Evolutionary conservation across 2,888 invertebrate species (phyloP), one percentile per base, ranked within the genome.

Genomic region (Drosophila rellima): DNA sequence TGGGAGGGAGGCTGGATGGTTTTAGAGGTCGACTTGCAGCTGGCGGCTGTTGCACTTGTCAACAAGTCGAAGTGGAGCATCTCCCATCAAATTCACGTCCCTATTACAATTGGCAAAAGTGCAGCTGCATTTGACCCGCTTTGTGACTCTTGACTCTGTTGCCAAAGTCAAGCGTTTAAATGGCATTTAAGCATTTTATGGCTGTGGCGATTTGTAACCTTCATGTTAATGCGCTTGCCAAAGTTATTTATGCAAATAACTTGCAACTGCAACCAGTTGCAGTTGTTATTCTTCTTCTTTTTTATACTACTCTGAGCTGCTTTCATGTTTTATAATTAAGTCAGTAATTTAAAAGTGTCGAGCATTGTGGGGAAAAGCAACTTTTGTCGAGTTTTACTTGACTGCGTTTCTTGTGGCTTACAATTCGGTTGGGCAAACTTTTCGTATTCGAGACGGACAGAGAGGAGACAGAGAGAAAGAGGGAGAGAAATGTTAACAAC

Each of bases 281-380:
- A 64, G 51, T 7, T 3, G 3, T 26, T 26, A 2, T 13, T 26
- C 11, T 23, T 15, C 51, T 20, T n/a, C n/a, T 6, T 40, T 56
- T 55, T 45, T 56, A 8, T 26, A 23, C 31, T 13, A 26, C 44
- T 15, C 31, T 23, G 55, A 42, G 55, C 51, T 57, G 61, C 86
- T 74, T 84, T 82, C 81, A 83, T 86, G 83, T 78, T 86, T 85
- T 88, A 88, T 85, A 85, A 85, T 85, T 85, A 85, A 88, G 84
- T 85, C 80, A 70, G 88, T 86, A 85, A 83, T 88, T 83, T 83
- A 79, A 88, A 82, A 88, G 83, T 88, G 82, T 87, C 82, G 70
- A 76, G 80, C 66, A 44, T 74, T 59, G 61, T 68, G 65, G 64
- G 56, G 44, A 37, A 65, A 44, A 47, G 64, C 45, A 55, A 52